Evolutionary conservation across 2,113 vertebrate species (phyloP).

Genomic region (Dipodomys stephensi): DNA sequence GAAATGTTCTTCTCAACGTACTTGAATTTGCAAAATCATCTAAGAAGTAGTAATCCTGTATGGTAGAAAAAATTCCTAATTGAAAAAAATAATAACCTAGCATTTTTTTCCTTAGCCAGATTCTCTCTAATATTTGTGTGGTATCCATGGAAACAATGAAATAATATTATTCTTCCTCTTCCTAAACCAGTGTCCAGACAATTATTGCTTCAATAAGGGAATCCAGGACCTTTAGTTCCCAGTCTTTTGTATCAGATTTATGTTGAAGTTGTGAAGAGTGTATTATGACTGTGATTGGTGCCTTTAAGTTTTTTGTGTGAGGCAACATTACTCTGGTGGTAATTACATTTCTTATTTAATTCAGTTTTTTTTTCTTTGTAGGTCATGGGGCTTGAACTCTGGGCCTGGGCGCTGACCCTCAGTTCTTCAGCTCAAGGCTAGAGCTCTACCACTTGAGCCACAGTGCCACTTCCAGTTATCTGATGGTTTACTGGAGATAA

Average conservation of each 20-base stretch:
- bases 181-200: background rate
- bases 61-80: background rate
- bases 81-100: background rate
- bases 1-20: background rate
- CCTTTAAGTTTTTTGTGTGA: background rate
- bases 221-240: background rate
- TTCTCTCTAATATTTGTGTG: background rate
- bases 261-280: background rate
- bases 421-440: too few relatives aligned
- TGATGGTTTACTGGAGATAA: too few relatives aligned
- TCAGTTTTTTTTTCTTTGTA: background rate
- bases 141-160: background rate
- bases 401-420: too few relatives aligned
- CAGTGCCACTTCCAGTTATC: too few relatives aligned
- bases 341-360: background rate
- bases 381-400: too few relatives aligned
- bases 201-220: background rate
- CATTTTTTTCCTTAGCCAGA: background rate
- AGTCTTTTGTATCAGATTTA: background rate
- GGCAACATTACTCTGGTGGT: background rate
- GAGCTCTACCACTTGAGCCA: too few relatives aligned
- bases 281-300: background rate
- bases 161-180: background rate
- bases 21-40: background rate
- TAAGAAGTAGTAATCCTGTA: background rate